Evolutionary conservation across 1,140 invertebrate species (phyloP).

Genomic region (Acromyrmex heyeri): DNA sequence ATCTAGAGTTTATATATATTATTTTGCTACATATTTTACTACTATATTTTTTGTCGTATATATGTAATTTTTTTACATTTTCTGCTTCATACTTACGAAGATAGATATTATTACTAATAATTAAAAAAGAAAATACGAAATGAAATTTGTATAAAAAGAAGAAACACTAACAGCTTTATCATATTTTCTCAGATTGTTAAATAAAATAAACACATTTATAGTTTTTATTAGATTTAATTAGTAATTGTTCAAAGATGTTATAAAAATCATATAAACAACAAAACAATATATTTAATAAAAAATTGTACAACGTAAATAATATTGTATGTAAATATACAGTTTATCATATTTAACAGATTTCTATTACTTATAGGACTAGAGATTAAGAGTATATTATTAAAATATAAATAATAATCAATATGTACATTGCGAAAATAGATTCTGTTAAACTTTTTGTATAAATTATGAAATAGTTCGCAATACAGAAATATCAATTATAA

Average conservation of each 20-base stretch:
- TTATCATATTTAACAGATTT: conserved; percentile 6
- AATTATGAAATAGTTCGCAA: conserved; percentile 5
- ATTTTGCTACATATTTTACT: neutral
- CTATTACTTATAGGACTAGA: conserved; percentile 29
- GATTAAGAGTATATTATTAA: conserved; percentile 20
- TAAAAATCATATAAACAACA: neutral
- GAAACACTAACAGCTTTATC: conserved; percentile 25
- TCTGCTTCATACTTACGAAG: neutral
- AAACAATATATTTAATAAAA: conserved; percentile 9
- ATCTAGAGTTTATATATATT: neutral
- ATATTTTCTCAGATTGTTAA: neutral
- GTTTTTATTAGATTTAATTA: conserved; percentile 4
- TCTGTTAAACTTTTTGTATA: conserved; percentile 26
- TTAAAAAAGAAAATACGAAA: conserved; percentile 7
- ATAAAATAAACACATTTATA: conserved; percentile 14
- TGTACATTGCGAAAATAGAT: neutral
- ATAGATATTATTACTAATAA: neutral
- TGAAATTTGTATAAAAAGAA: conserved; percentile 8
- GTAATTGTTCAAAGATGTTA: conserved; percentile 18
- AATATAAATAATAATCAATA: neutral
- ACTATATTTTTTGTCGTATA: neutral
- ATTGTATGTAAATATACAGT: conserved; percentile 48
- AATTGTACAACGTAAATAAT: conserved; percentile 1
- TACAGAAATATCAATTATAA: neutral
- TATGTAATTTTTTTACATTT: conserved; percentile 8